Conservation (phyloP, 2,888 invertebrate species). For the Cantharis rufa region DNA sequence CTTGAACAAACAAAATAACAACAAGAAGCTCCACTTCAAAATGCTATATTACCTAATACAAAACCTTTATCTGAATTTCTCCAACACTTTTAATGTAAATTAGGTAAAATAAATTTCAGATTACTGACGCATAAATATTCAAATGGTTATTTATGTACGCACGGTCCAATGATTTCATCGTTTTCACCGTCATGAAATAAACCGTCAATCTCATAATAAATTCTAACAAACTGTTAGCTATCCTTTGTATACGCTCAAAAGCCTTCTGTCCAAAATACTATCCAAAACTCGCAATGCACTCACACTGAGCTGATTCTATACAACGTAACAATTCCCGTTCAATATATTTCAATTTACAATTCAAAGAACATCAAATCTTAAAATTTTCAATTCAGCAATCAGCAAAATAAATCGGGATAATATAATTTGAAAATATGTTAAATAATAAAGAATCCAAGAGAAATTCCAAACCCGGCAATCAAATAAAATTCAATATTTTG, state of each 20-base stretch:
- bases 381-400: too few relatives aligned
- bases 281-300: background rate
- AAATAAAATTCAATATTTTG: too few relatives aligned
- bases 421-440: too few relatives aligned
- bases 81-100: background rate
- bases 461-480: too few relatives aligned
- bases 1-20: background rate
- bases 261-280: background rate
- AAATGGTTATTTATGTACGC: background rate
- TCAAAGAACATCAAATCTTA: too few relatives aligned
- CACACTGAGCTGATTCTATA: background rate
- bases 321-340: background rate
- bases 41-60: background rate
- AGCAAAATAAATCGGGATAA: too few relatives aligned
- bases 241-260: background rate
- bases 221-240: background rate
- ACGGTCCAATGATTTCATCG: background rate
- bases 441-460: too few relatives aligned
- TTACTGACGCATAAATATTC: background rate
- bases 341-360: background rate
- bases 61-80: background rate
- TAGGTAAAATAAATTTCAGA: background rate
- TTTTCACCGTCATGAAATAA: background rate
- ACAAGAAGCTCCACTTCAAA: background rate
- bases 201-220: background rate